Conservation (phyloP, 2,113 vertebrate species). For the Grallaria varia region DNA sequence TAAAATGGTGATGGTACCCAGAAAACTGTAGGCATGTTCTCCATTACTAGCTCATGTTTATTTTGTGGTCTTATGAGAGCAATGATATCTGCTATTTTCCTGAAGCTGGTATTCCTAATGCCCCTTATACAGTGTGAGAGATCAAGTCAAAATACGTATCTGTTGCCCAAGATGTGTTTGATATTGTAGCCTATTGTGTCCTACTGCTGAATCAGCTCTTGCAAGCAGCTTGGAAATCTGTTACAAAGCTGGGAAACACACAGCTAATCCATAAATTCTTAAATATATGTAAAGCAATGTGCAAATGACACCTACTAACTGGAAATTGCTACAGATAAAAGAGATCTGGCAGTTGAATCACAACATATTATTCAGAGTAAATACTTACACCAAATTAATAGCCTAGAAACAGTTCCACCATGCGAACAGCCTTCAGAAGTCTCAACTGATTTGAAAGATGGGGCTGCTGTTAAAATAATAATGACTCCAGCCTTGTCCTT, state of each 20-base stretch:
- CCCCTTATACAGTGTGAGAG: background rate
- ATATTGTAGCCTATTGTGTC: background rate
- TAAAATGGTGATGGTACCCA: background rate
- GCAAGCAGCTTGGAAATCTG: background rate
- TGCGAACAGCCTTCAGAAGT: background rate
- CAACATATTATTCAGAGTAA: conserved; percentile 16
- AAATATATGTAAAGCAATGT: conserved; percentile 16
- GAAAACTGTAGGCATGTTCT: background rate
- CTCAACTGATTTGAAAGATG: background rate
- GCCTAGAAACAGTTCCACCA: background rate
- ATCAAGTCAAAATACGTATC: background rate
- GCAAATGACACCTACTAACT: conserved; percentile 29
- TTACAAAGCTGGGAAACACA: conserved; percentile 21
- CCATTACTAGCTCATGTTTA: background rate
- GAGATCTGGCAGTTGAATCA: conserved; percentile 20
- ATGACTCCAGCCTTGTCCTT: background rate
- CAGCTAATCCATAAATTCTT: conserved; percentile 1
- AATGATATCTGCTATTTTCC: background rate
- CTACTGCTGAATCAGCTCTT: conserved; percentile 39
- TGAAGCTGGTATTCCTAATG: background rate
- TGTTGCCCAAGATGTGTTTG: background rate
- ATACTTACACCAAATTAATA: conserved; percentile 15
- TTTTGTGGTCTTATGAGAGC: background rate
- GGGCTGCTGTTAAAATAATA: background rate
- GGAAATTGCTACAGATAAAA: conserved; percentile 2